Evolutionary conservation across 2,113 vertebrate genomes (phyloP).

Genomic region (Thamnaconus septentrionalis): DNA sequence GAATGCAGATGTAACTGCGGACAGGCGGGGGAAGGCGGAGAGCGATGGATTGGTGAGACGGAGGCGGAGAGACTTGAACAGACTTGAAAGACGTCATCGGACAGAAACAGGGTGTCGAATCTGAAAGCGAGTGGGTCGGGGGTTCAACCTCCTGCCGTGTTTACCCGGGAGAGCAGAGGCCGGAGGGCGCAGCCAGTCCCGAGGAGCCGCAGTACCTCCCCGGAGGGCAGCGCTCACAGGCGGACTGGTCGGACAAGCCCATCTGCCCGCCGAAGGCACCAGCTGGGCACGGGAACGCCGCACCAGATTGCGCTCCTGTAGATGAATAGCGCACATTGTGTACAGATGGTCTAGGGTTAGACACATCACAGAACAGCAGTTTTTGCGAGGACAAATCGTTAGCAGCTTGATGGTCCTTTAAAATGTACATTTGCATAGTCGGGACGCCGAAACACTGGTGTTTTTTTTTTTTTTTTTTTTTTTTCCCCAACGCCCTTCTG

Average conservation of each 20-base stretch:
- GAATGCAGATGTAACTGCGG: constrained; percentile 74
- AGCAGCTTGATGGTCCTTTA: constrained; percentile 27
- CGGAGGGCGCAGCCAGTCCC: constrained; percentile 73
- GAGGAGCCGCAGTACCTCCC: constrained; percentile 82
- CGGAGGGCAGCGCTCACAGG: constrained; percentile 83
- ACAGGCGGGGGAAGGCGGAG: constrained; percentile 14
- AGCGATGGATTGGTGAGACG: constrained; percentile 4
- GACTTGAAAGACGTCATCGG: background rate
- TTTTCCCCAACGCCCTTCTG: too few species aligned
- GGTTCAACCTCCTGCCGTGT: background rate
- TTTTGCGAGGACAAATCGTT: constrained; percentile 17
- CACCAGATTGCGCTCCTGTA: constrained; percentile 70
- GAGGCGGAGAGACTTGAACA: constrained; percentile 12
- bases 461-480: too few species aligned
- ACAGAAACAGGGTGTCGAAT: constrained; percentile 15
- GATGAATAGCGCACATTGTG: constrained; percentile 48
- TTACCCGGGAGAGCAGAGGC: constrained; percentile 80
- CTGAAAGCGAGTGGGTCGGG: background rate
- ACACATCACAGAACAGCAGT: constrained; percentile 39
- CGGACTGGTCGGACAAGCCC: constrained; percentile 62
- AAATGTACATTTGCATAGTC: constrained; percentile 42
- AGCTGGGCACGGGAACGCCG: constrained; percentile 75
- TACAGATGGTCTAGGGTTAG: constrained; percentile 56
- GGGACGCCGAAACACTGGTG: constrained; percentile 7
- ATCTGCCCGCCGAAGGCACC: constrained; percentile 75